These are phyloP conservation scores for Bufo bufo DNA, from an alignment of 2,113 vertebrate genomes.

Conservation along the genomic window DNA sequence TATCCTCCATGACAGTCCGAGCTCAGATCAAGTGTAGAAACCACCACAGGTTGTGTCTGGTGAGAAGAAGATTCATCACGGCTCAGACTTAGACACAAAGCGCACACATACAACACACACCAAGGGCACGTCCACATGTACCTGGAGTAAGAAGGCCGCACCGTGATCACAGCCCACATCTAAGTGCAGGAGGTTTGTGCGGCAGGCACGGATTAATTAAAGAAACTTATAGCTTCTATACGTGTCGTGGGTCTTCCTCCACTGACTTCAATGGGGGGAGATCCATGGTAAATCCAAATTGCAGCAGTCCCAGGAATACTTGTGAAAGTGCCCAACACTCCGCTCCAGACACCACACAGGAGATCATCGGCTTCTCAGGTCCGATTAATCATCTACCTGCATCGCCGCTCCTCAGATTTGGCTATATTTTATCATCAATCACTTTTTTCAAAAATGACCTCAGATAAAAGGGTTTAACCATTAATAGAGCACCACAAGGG, in stretches of 20 bases:
- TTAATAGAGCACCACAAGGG: too few relatives aligned
- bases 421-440: constrained; percentile 88
- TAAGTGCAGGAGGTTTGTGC: too few relatives aligned
- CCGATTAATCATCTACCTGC: constrained; percentile 68
- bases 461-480: too few relatives aligned
- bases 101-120: not conserved
- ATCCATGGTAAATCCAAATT: not conserved
- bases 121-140: not conserved
- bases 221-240: too few relatives aligned
- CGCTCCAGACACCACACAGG: not conserved
- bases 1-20: constrained; percentile 64
- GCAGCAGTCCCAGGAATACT: not conserved
- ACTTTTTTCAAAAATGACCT: constrained; percentile 66
- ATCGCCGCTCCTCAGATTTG: constrained; percentile 83
- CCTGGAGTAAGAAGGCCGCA: not conserved
- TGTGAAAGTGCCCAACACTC: not conserved
- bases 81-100: constrained; percentile 69
- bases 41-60: constrained; percentile 77
- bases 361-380: constrained; percentile 75
- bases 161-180: too few relatives aligned
- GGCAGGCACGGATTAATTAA: too few relatives aligned
- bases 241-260: not conserved
- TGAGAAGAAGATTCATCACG: constrained; percentile 75
- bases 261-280: not conserved
- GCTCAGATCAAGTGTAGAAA: constrained; percentile 97